Percentiles rank a stretch among this genome's conserved stretches.
Evolutionary conservation across 2,888 invertebrate genomes (phyloP).

Genomic region (Eupeodes luniger): DNA sequence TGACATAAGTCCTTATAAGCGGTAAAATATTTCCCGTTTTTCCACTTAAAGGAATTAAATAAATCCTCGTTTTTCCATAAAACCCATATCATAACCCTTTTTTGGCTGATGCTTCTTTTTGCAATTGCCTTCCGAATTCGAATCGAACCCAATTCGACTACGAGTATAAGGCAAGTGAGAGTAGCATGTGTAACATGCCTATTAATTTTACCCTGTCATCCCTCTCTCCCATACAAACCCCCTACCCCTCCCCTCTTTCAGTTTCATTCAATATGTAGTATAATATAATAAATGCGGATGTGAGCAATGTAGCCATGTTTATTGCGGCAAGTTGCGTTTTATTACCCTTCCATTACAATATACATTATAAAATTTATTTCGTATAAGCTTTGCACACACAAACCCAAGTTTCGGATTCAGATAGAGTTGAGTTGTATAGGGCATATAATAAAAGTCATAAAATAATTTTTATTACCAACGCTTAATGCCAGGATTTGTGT

Average conservation of each 20-base stretch:
- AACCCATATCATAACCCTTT: constrained; percentile 62
- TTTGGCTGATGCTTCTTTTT: constrained; percentile 25
- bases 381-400: constrained; percentile 49
- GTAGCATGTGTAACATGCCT: constrained; percentile 74
- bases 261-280: constrained; percentile 20
- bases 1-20: constrained; percentile 73
- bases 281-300: constrained; percentile 57
- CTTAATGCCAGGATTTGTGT: constrained; percentile 73
- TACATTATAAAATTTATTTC: constrained; percentile 74
- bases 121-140: constrained; percentile 48
- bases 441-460: constrained; percentile 70
- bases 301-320: constrained; percentile 69
- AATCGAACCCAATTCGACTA: not conserved
- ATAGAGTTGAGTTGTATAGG: constrained; percentile 4
- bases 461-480: constrained; percentile 72
- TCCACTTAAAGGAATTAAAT: constrained; percentile 75
- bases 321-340: constrained; percentile 75
- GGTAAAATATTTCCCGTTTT: constrained; percentile 71
- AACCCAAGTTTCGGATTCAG: not conserved
- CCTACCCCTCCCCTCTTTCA: not conserved
- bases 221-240: not conserved
- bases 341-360: constrained; percentile 74
- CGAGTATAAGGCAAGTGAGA: not conserved
- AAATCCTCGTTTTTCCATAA: constrained; percentile 61
- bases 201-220: constrained; percentile 60